Evolutionary conservation across 2,888 invertebrate species (phyloP), one percentile per base, ranked within the genome.

Genomic region (Idaea biselata): DNA sequence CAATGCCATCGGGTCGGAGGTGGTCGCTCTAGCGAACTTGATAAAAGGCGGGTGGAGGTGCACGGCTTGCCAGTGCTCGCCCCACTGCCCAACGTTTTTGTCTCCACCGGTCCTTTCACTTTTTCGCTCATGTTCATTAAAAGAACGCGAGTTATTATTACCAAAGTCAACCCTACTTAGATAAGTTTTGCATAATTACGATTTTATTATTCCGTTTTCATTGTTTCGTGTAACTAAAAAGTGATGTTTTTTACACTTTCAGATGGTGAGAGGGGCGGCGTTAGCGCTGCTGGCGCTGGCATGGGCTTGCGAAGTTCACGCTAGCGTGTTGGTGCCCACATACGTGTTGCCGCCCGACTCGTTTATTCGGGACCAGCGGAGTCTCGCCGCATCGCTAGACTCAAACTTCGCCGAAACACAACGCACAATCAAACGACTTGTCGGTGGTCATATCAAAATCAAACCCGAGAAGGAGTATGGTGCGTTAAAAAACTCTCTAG

Each of bases 371-470:
- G 93, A 93, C 75, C 93, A 92, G 76, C 89, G 93, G 70, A 91
- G 91, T 71, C 88, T 91, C 69, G 86, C 82, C 64, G 75, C 78
- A 17, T 71, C 85, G 57, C 75, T 83, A 33, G 89, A 91, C 78
- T 75, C 80, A 54, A 80, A 74, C 67, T 70, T 78, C 67, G 86
- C 87, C 62, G 88, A 88, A 68, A 87, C 89, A 18, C 88, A 93
- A 67, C 90, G 94, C 73, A 94, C 94, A 71, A 92, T 95, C 68
- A 94, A 95, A 74, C 93, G 95, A 64, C 88, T 96, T 66, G 94
- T 95, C 73, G 96, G 95, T 55, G 96, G 96, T 58, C 95, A 96
- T 75, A 88, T 95, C 69, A 93, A 91, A 75, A 87, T 91, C 68
- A 86, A 88, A 78, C 79, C 87, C 70, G 86, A 91, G 67, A 87